Evolutionary conservation across 1,140 invertebrate species (phyloP).

Genomic region (Hestina assimilis): DNA sequence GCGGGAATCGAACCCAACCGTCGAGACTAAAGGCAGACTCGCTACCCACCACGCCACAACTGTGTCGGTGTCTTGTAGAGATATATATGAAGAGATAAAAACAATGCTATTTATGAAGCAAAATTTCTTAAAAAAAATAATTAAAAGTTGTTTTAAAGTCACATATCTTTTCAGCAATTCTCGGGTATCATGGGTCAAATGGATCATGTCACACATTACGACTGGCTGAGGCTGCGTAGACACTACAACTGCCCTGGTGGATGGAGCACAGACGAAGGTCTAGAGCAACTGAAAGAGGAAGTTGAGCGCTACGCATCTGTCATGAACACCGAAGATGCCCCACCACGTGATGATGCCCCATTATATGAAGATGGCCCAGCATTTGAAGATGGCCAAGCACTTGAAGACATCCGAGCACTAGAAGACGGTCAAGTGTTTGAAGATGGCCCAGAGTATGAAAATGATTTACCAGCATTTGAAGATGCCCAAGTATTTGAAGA

Average conservation of each 20-base stretch:
- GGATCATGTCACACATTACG: constrained; percentile 32
- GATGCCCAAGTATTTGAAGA: too few species aligned
- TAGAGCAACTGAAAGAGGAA: constrained; percentile 18
- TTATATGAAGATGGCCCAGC: too few species aligned
- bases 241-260: constrained; percentile 56
- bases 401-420: too few species aligned
- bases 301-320: not conserved
- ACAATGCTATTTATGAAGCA: too few species aligned
- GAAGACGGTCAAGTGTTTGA: too few species aligned
- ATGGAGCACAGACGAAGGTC: constrained; percentile 26
- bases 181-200: constrained; percentile 45
- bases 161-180: constrained; percentile 20
- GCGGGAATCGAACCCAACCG: too few species aligned
- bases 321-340: not conserved
- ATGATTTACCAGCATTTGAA: not conserved
- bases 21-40: too few species aligned
- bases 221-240: constrained; percentile 43
- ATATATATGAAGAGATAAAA: too few species aligned
- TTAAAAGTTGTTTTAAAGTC: not conserved
- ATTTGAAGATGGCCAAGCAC: too few species aligned
- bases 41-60: too few species aligned
- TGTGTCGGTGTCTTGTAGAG: too few species aligned
- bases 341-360: not conserved
- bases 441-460: not conserved
- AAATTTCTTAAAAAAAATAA: not conserved